Conservation (phyloP, 2,797 vertebrate species). For the Erithacus rubecula region DNA sequence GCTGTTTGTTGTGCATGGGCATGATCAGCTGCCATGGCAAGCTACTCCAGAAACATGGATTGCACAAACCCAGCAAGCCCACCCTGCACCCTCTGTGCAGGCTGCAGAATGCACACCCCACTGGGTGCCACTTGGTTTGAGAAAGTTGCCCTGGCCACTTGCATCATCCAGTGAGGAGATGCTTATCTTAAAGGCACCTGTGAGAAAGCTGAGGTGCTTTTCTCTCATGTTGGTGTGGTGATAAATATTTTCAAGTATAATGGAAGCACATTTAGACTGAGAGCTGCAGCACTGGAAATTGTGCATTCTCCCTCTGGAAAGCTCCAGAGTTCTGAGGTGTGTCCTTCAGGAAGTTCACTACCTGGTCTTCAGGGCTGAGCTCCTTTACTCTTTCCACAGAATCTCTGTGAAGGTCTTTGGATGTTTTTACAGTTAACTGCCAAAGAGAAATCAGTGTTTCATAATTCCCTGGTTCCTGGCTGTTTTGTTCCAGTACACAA, state of each 20-base stretch:
- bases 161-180: neutral
- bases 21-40: neutral
- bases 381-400: neutral
- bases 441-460: neutral
- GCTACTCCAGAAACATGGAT: neutral
- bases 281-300: neutral
- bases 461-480: neutral
- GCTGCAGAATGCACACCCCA: neutral
- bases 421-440: neutral
- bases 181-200: rapidly evolving
- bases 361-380: neutral
- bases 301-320: neutral
- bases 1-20: neutral
- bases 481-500: neutral
- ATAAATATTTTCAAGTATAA: neutral
- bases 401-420: neutral
- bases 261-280: neutral
- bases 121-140: rapidly evolving
- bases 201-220: neutral
- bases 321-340: neutral
- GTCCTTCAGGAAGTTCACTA: neutral
- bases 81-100: neutral
- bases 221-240: neutral
- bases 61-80: neutral
- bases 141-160: neutral